Evolutionary conservation across 1,140 invertebrate genomes (phyloP).

Genomic region (Apis florea): DNA sequence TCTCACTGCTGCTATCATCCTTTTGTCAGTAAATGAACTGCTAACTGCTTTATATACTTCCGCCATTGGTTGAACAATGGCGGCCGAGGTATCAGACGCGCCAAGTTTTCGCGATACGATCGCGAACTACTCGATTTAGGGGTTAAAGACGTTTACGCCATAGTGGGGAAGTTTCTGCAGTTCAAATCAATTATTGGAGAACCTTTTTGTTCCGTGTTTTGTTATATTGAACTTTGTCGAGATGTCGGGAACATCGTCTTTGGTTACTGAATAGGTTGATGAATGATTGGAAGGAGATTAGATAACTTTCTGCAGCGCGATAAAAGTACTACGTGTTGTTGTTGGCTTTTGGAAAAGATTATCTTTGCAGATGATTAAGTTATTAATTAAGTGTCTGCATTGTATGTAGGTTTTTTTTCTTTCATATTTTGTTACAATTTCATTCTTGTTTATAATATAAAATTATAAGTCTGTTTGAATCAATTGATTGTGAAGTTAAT

Average conservation of each 20-base stretch:
- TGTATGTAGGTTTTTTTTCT: background rate
- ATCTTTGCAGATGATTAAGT: background rate
- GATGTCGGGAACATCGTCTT: too few relatives aligned
- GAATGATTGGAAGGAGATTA: too few relatives aligned
- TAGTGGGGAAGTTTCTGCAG: background rate
- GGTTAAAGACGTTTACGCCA: slow-evolving; percentile 3
- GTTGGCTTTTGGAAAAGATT: background rate
- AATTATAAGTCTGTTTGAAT: too few relatives aligned
- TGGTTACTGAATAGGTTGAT: too few relatives aligned
- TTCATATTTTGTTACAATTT: background rate
- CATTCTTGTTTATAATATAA: too few relatives aligned
- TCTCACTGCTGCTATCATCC: background rate
- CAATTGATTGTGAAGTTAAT: too few relatives aligned
- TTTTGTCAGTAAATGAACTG: background rate
- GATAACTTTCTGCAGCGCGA: background rate
- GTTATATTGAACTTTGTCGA: background rate
- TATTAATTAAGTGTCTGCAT: too few relatives aligned
- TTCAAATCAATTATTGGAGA: slow-evolving; percentile 5
- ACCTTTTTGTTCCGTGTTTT: background rate
- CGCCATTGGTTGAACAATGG: background rate
- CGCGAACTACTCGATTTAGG: background rate
- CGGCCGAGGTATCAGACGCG: background rate
- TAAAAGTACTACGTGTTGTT: too few relatives aligned
- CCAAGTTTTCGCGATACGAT: background rate
- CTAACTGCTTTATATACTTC: slow-evolving; percentile 32